Base-by-base conservation (phyloP, 2,113 vertebrate species). In the Scomber scombrus region DNA sequence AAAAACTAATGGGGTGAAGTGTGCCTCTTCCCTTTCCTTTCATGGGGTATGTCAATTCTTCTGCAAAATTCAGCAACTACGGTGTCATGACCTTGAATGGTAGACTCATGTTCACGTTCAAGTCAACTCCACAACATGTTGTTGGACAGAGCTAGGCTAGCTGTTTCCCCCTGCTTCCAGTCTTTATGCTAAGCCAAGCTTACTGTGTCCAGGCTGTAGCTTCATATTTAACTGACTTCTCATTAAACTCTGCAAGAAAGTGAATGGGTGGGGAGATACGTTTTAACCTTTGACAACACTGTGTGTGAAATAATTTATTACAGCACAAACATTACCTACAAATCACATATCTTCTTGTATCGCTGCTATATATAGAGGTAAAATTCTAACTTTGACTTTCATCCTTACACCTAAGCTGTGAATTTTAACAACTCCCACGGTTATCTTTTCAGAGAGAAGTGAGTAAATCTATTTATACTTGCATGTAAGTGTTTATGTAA, bases 331-430 rank as follows among this genome's bases (percentile, higher is more conserved):
- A 61, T 11, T n/a, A 7, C 31, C n/a, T 51, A 14, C 43, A 71
- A 45, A 56, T 23, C 19, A 51, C 15, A 64, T 23, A 1, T 29
- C 26, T 21, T 63, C 26, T 65, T 58, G 3, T n/a, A 26, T 71
- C 8, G 1, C 8, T 1, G 2, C 21, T 18, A 15, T 70, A 50
- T 54, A 3, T 31, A 46, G 3, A 57, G 40, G 12, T 49, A 4
- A 4, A 55, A 29, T 43, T 46, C 15, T 40, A 46, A 21, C 18
- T 51, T 60, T 31, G 57, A 46, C 0, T 55, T 51, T 84, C 21
- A 34, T 78, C 45, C 21, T 88, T 14, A 29, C 62, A 31, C 63
- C 34, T 49, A 31, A 51, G n/a, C 43, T 68, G 47, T 71, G 23
- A 56, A 45, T 43, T 47, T 69, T 56, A 45, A 72, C 29, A 75